Percentiles rank a stretch among this genome's conserved stretches.
Evolutionary conservation across 2,113 vertebrate genomes (phyloP).

Genomic region (Uria aalge): DNA sequence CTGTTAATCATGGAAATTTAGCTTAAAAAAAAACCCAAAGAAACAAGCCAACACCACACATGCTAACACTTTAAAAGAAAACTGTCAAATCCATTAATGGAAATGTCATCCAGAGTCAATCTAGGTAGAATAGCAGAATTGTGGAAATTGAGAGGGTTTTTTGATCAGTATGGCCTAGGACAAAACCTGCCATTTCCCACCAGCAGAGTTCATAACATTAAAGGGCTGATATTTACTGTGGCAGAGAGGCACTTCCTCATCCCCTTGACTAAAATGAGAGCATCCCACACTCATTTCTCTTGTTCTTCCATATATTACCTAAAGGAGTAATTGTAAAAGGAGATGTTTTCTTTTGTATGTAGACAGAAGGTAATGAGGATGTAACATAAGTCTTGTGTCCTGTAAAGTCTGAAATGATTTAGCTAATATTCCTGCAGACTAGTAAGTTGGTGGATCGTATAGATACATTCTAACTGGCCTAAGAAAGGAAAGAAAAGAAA

Average conservation of each 20-base stretch:
- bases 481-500: not conserved
- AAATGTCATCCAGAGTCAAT: not conserved
- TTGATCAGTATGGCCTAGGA: not conserved
- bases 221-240: not conserved
- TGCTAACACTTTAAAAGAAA: not conserved
- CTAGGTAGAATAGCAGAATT: not conserved
- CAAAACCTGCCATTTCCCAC: not conserved
- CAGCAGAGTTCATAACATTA: not conserved
- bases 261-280: not conserved
- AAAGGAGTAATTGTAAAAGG: not conserved
- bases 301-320: not conserved
- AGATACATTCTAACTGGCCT: not conserved
- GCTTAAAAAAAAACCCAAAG: not conserved
- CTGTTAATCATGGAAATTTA: not conserved
- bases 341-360: not conserved
- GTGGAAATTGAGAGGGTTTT: not conserved
- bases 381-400: not conserved
- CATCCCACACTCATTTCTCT: not conserved
- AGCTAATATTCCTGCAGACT: not conserved
- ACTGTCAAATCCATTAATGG: not conserved
- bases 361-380: not conserved
- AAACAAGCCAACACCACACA: not conserved
- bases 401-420: not conserved
- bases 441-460: fast-evolving
- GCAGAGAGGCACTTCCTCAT: not conserved